phyloP scores from a whole-genome alignment of 2,888 invertebrate genomes.

The Molorchus minor region DNA sequence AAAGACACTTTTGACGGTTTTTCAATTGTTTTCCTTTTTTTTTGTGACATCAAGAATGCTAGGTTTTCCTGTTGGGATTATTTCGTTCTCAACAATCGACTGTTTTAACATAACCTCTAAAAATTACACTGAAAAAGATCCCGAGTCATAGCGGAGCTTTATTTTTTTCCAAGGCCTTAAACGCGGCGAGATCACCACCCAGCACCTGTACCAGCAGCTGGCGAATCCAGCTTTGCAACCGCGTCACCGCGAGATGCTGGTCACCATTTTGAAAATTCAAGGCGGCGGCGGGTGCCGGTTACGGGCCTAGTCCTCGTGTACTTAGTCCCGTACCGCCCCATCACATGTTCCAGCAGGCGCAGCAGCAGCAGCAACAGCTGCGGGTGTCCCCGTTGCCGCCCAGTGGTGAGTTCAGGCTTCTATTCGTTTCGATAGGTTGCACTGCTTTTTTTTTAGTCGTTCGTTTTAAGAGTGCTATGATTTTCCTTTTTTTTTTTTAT shows the following conservation, averaged over 20 bases:
- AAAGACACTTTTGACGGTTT: too few species aligned
- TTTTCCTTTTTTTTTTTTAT: too few species aligned
- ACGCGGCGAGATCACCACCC: slow-evolving; percentile 79
- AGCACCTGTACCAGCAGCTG: slow-evolving; percentile 80
- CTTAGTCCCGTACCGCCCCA: slow-evolving; percentile 61
- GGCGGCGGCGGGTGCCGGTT: slow-evolving; percentile 40
- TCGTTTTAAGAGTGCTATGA: too few species aligned
- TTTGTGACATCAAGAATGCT: too few species aligned
- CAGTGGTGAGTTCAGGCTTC: slow-evolving; percentile 64
- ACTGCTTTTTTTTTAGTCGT: too few species aligned
- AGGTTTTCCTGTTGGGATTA: too few species aligned
- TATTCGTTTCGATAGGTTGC: too few species aligned
- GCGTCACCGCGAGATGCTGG: slow-evolving; percentile 76
- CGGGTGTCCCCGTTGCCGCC: slow-evolving; percentile 72
- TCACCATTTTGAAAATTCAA: slow-evolving; percentile 71
- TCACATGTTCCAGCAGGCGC: slow-evolving; percentile 63
- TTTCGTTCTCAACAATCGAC: too few species aligned
- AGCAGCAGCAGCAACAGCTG: slow-evolving; percentile 62
- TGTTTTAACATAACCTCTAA: too few species aligned
- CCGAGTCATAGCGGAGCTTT: too few species aligned
- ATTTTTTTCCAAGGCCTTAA: slow-evolving; percentile 79
- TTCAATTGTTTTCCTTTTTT: too few species aligned
- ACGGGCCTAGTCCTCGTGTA: slow-evolving; percentile 57
- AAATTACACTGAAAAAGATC: too few species aligned
- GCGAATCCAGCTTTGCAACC: slow-evolving; percentile 77